phyloP scores from a whole-genome alignment of 1,140 invertebrate species.

The Chionoecetes opilio region DNA sequence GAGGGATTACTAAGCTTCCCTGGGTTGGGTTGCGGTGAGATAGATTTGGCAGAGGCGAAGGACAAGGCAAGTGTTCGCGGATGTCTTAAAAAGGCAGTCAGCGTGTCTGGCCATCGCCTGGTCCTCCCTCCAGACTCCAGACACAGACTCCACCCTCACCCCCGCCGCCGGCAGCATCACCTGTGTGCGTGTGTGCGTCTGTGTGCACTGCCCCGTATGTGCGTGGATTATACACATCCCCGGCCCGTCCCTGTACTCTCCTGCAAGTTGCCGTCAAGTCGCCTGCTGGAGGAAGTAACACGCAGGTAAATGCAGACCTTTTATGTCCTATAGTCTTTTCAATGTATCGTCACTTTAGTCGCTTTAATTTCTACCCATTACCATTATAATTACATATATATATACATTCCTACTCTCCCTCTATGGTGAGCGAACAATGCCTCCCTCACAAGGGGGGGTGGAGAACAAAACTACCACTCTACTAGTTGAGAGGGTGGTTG shows the following conservation, averaged over 20 bases:
- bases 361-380: no score
- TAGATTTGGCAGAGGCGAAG: slow-evolving; percentile 6
- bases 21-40: neutral
- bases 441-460: no score
- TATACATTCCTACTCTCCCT: no score
- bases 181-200: slow-evolving; percentile 2
- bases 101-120: neutral
- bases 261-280: slow-evolving; percentile 25
- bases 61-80: slow-evolving; percentile 14
- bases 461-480: no score
- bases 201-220: neutral
- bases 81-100: slow-evolving; percentile 19
- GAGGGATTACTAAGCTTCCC: neutral
- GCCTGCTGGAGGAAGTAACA: neutral
- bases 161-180: slow-evolving; percentile 21
- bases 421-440: no score
- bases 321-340: no score
- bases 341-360: no score
- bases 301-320: neutral
- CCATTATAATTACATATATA: no score
- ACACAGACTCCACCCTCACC: slow-evolving; percentile 23
- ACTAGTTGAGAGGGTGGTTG: no score
- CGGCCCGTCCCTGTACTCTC: neutral
- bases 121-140: slow-evolving; percentile 22
- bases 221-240: slow-evolving; percentile 27